Evolutionary conservation across 2,113 vertebrate genomes (phyloP), one percentile per base, ranked within the genome.

Genomic region (Oreochromis aureus): DNA sequence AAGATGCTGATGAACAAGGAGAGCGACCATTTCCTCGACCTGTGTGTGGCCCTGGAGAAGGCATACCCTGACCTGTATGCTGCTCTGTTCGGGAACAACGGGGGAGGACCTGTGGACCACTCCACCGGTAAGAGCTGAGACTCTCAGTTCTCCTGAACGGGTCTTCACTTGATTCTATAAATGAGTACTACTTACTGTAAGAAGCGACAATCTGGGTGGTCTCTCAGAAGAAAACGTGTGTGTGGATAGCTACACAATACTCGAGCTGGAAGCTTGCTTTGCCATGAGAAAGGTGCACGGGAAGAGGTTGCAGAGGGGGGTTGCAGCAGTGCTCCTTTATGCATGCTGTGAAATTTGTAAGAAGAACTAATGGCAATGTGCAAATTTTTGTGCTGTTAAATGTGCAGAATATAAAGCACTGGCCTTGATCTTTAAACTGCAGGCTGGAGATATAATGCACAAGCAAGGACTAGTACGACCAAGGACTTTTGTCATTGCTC

Each of bases 1-100:
- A 97, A 98, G 96, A 97, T 99, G 97, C 97, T 99, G 84, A 95
- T 98, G 95, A 97, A 96, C 94, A 99, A 99, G 96, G 98, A 99
- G 90, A 97, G 97, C 92, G 98, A 99, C 95, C 98, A 98, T 96
- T 98, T 98, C 97, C 97, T 96, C 91, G 98, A 98, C 92, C 97
- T 99, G 95, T 97, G 98, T 81, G 97, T 97, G 93, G 98, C 98
- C 91, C 95, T 99, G 96, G 98, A 99, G 97, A 99, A 98, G 96
- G 98, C 98, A 8, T 97, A 98, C 96, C 98, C 98, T 87, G 97
- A 98, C 96, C 98, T 99, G 95, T 96, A 98, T 73, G 91, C 97
- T 90, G 95, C 97, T 94, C 97, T 99, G 87, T 98, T 98, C 96
- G 90, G 97, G 93, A 97, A 97, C 97, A 96, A 97, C 95, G 97